A percentile compares a stretch with the other conserved stretches of the same genome.
Evolutionary conservation across 23 tunicate species (phyloP).

Genomic region (Corella eumyota): DNA sequence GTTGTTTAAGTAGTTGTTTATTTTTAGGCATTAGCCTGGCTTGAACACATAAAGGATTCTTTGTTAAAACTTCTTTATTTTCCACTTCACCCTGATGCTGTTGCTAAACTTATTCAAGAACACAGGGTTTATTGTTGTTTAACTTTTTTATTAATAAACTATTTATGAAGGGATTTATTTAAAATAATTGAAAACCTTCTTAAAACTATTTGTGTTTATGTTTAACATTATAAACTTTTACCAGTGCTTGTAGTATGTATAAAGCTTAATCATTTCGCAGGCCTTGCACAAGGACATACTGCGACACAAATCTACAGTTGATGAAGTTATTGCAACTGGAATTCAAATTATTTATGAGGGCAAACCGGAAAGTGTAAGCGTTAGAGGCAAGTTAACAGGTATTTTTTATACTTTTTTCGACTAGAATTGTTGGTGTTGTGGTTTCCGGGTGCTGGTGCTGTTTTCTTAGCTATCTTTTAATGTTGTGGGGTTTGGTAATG

Average conservation of each 20-base stretch:
- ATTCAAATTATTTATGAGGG: slow-evolving; percentile 65
- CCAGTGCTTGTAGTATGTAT: no score
- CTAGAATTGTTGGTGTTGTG: slow-evolving; percentile 13
- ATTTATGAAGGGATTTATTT: background rate
- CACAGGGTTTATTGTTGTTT: slow-evolving; percentile 33
- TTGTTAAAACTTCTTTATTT: slow-evolving; percentile 8
- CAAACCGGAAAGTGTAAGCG: slow-evolving; percentile 77
- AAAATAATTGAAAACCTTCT: background rate
- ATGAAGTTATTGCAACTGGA: slow-evolving; percentile 60
- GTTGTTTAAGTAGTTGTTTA: background rate
- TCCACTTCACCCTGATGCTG: slow-evolving; percentile 75
- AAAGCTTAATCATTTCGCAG: slow-evolving; percentile 12
- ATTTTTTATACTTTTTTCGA: slow-evolving; percentile 2
- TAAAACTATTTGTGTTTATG: no score
- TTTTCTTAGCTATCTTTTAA: background rate
- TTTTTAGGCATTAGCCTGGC: slow-evolving; percentile 60
- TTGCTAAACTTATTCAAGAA: slow-evolving; percentile 89
- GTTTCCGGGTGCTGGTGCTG: slow-evolving; percentile 3
- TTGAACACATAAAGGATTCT: slow-evolving; percentile 45
- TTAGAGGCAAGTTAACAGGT: slow-evolving; percentile 97
- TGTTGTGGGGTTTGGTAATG: background rate
- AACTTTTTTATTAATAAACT: background rate
- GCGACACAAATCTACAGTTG: slow-evolving; percentile 65
- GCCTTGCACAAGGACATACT: slow-evolving; percentile 48
- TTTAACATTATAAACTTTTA: no score